A percentile compares a stretch with the other conserved stretches of the same genome.
phyloP scores from a whole-genome alignment of 2,888 invertebrate genomes.

The Nomada hirtipes region DNA sequence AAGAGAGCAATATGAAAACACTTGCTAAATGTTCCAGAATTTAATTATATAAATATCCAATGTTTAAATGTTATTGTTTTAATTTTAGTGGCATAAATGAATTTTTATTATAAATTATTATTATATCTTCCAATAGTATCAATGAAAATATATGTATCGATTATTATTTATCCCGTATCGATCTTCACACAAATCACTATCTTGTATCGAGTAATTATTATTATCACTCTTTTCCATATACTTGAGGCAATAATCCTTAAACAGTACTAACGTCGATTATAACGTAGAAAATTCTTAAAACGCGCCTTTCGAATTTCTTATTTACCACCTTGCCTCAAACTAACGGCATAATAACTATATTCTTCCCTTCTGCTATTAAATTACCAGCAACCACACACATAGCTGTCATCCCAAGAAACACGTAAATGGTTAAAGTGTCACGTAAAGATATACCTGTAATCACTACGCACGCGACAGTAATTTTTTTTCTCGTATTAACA shows the following conservation, averaged over 20 bases:
- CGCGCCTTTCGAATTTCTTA: background rate
- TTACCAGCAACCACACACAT: background rate
- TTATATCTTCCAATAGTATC: too few relatives aligned
- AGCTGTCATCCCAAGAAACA: background rate
- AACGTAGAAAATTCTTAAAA: constrained; percentile 16
- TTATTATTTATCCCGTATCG: too few relatives aligned
- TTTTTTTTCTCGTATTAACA: background rate
- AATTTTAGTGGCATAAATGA: too few relatives aligned
- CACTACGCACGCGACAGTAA: background rate
- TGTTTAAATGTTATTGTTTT: too few relatives aligned
- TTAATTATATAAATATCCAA: too few relatives aligned
- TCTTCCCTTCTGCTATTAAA: constrained; percentile 6
- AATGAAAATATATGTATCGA: too few relatives aligned
- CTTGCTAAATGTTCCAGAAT: too few relatives aligned
- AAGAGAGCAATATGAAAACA: too few relatives aligned
- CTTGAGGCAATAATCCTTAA: background rate
- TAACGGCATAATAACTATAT: background rate
- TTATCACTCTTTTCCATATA: too few relatives aligned
- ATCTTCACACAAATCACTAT: too few relatives aligned
- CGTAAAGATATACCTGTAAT: background rate
- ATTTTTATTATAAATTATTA: too few relatives aligned
- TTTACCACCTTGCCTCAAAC: constrained; percentile 10
- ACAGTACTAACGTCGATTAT: background rate
- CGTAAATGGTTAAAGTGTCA: background rate
- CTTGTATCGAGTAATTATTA: too few relatives aligned